Evolutionary conservation across 2,797 vertebrate genomes (phyloP).

Genomic region (Malacoraja senta): DNA sequence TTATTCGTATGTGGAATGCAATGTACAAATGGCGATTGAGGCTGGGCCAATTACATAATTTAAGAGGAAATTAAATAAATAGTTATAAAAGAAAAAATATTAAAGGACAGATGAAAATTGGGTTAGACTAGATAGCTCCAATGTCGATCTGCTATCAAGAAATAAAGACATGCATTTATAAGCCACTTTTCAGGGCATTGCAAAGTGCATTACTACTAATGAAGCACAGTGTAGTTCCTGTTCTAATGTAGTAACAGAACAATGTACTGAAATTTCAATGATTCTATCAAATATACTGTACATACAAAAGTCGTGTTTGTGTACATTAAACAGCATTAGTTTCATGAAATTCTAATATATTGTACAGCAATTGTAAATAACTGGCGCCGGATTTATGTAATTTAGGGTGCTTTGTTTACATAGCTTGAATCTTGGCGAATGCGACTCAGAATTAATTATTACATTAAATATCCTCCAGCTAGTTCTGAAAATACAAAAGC

Average conservation of each 20-base stretch:
- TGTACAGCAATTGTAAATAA: constrained; percentile 16
- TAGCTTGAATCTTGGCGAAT: constrained; percentile 24
- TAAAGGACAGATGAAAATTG: background rate
- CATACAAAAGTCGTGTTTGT: background rate
- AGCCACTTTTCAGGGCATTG: too few relatives aligned
- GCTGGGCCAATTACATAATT: background rate
- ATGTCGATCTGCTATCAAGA: background rate
- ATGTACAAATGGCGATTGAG: background rate
- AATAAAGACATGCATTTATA: too few relatives aligned
- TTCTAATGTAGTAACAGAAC: too few relatives aligned
- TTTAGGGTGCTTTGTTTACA: constrained; percentile 2
- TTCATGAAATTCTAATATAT: constrained; percentile 22
- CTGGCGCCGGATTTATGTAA: constrained; percentile 17
- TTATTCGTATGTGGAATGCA: background rate
- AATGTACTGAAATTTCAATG: background rate
- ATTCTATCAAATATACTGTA: background rate
- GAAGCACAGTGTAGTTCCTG: too few relatives aligned
- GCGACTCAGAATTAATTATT: constrained; percentile 21
- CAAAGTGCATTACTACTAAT: too few relatives aligned
- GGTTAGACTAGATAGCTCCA: constrained; percentile 16
- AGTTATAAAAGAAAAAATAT: background rate
- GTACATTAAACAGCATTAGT: background rate
- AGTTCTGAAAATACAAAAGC: constrained; percentile 25
- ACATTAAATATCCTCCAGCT: constrained; percentile 25
- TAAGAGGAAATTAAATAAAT: constrained; percentile 27